Base-by-base conservation (phyloP, 2,797 vertebrate species). In the Steatocranus sp. region DNA sequence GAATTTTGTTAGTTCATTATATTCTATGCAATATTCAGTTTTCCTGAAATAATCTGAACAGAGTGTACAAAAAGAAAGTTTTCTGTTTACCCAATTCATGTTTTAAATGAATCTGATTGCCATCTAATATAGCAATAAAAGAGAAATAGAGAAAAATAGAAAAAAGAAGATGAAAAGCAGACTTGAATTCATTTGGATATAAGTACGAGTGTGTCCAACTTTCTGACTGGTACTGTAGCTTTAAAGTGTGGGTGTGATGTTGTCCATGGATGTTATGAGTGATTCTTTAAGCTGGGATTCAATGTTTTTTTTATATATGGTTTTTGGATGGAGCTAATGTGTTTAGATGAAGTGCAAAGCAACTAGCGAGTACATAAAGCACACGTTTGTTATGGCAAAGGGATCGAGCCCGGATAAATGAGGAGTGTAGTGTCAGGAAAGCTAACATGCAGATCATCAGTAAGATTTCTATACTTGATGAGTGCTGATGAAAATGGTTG, bases 21-120 rank as follows among this genome's bases (percentile, higher is more conserved):
- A 32, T 1, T 75, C 15, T 46, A 46, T 18, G 17, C 66, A 70
- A 30, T 46, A 70, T 48, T 73, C 1, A 4, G 6, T 17, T 80
- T 32, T 17, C 54, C 46, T 81, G 48, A 83, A 70, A 84, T 63
- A 82, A 88, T 90, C 32, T 8, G 20, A 78, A 87, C 51, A 20
- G 38, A 36, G 18, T 66, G 27, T 12, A 30, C 20, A 75, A 76
- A 46, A 86, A 11, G 18, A 75, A 63, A 32, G 30, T 46, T 7
- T 66, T 25, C 14, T 76, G 18, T 76, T 76, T 36, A 80, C n/a
- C 73, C 20, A 61, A 32, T 66, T 63, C 32, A 12, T 76, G 75
- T 76, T 17, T 77, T 49, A 54, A 30, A 73, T 84, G 11, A 76
- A 81, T 83, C 76, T 83, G 58, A 25, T 79, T 63, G 58, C 41